Evolutionary conservation across 2,113 vertebrate species (phyloP).

Genomic region (Sisor rabdophorus): DNA sequence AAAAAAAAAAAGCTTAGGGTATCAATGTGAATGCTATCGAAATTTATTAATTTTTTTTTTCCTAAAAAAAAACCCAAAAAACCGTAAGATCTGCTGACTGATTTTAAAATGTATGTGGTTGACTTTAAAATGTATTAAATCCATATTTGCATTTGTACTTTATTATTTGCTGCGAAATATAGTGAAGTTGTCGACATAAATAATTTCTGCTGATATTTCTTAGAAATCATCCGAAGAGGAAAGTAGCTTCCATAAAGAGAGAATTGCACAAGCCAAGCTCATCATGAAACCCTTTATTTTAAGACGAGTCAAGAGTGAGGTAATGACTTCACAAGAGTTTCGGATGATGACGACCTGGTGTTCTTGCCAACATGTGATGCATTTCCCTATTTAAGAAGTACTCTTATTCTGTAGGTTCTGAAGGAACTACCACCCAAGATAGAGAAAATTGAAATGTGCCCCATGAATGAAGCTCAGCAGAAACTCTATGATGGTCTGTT

Average conservation of each 20-base stretch:
- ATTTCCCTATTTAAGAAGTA: not conserved
- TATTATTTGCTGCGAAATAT: not conserved
- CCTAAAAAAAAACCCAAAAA: no score
- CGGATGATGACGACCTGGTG: no score
- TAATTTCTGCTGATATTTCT: constrained; percentile 34
- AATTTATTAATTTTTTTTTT: not conserved
- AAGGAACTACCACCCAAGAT: constrained; percentile 88
- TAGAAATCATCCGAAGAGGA: constrained; percentile 89
- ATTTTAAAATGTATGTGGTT: not conserved
- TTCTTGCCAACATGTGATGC: not conserved
- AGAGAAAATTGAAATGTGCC: constrained; percentile 78
- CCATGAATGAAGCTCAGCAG: constrained; percentile 87
- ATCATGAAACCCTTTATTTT: constrained; percentile 98
- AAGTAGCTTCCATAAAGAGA: constrained; percentile 86
- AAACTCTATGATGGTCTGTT: constrained; percentile 79
- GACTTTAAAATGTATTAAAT: not conserved
- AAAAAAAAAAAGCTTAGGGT: not conserved
- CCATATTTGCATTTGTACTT: not conserved
- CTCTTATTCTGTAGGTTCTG: constrained; percentile 75
- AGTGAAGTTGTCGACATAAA: no score
- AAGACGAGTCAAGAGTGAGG: constrained; percentile 90
- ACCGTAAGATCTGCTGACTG: not conserved
- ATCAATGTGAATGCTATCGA: not conserved
- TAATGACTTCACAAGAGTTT: constrained; percentile 57
- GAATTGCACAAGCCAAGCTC: constrained; percentile 90